A percentile compares a stretch with the other conserved stretches of the same genome.
These are phyloP conservation scores for Ephialtes manifestator DNA, from an alignment of 2,888 invertebrate species.

Conservation along the genomic window DNA sequence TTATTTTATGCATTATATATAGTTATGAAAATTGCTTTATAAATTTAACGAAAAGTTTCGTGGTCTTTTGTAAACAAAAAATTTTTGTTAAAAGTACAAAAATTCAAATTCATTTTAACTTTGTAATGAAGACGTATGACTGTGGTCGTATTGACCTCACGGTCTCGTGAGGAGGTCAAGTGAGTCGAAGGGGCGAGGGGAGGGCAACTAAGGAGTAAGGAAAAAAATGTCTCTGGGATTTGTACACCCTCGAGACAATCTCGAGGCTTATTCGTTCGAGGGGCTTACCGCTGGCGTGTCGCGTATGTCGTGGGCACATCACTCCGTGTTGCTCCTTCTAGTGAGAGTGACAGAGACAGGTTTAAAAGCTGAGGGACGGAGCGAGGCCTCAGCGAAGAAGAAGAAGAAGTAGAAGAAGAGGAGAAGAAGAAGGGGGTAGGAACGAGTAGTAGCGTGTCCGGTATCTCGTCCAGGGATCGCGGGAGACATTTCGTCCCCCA, in stretches of 20 bases:
- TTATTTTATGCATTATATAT: no score
- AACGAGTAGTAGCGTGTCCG: conserved; percentile 83
- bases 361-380: conserved; percentile 37
- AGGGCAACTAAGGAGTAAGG: conserved; percentile 6
- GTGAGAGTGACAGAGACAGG: conserved; percentile 40
- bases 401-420: conserved; percentile 59
- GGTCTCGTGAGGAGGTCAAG: conserved; percentile 59
- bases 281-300: conserved; percentile 67
- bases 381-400: conserved; percentile 64
- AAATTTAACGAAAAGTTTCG: no score
- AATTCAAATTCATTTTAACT: no score
- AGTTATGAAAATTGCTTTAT: no score
- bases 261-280: conserved; percentile 76
- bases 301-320: conserved; percentile 79
- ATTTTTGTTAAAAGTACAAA: no score
- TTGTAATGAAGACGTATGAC: no score
- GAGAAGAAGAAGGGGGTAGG: conserved; percentile 58
- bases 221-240: conserved; percentile 76
- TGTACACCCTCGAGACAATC: conserved; percentile 78
- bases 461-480: conserved; percentile 84
- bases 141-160: conserved; percentile 56
- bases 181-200: conserved; percentile 43
- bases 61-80: no score
- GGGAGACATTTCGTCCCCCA: conserved; percentile 85
- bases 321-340: conserved; percentile 63